Conservation (phyloP, 2,797 vertebrate genomes). For the Perodicticus potto region DNA sequence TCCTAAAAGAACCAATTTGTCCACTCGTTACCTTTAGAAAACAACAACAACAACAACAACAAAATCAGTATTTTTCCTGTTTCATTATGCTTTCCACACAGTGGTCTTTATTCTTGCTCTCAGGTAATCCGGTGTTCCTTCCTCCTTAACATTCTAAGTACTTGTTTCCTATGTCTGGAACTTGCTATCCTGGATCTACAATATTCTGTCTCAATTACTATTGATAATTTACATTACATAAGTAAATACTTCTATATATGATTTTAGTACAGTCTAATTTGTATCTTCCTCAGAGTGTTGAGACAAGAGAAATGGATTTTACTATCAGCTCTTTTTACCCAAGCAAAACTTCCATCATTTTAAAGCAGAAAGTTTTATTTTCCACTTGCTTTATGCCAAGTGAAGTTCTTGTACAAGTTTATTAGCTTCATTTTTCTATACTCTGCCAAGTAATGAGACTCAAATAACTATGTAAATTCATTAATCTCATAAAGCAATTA, state of each 20-base stretch:
- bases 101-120: not conserved
- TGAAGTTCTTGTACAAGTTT: slow-evolving; percentile 55
- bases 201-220: not conserved
- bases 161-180: not conserved
- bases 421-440: slow-evolving; percentile 71
- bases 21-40: not conserved
- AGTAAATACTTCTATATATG: not conserved
- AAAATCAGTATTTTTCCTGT: not conserved
- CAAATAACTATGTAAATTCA: slow-evolving; percentile 86
- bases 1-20: not conserved
- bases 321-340: not conserved
- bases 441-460: slow-evolving; percentile 82
- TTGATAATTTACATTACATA: not conserved
- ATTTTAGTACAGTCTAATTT: not conserved
- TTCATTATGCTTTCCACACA: not conserved
- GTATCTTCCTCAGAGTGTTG: not conserved
- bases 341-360: not conserved
- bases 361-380: slow-evolving; percentile 53
- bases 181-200: not conserved
- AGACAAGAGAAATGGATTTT: not conserved
- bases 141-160: not conserved
- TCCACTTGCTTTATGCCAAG: slow-evolving; percentile 55
- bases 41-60: too few relatives aligned
- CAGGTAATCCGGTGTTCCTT: not conserved
- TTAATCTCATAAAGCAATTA: slow-evolving; percentile 88